These are phyloP conservation scores for Drosophila malerkotliana DNA, from an alignment of 1,140 invertebrate species.

Conservation along the genomic window DNA sequence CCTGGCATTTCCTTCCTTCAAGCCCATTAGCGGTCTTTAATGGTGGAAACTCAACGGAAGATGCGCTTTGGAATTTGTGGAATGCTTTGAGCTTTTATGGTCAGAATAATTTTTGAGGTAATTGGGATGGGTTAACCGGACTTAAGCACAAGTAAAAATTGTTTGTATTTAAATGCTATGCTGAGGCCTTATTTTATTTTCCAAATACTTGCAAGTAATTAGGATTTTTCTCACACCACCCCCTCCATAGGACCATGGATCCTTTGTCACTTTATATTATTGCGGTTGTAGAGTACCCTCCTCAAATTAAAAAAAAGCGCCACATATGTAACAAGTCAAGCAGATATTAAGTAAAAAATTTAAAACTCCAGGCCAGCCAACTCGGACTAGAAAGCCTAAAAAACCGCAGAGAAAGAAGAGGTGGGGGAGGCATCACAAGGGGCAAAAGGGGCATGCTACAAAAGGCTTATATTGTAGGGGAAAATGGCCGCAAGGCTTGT, in stretches of 20 bases:
- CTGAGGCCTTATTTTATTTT: too few relatives aligned
- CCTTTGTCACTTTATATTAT: not conserved
- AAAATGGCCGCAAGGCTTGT: slow-evolving; percentile 76
- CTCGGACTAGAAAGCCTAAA: slow-evolving; percentile 37
- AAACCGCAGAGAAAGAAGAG: slow-evolving; percentile 38
- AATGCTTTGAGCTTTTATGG: not conserved
- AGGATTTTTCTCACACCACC: not conserved
- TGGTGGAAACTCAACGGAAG: slow-evolving; percentile 1
- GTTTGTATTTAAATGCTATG: too few relatives aligned
- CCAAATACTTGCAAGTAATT: too few relatives aligned
- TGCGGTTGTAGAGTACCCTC: slow-evolving; percentile 3
- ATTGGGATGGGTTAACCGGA: not conserved
- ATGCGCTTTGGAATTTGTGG: not conserved
- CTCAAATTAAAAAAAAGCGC: slow-evolving; percentile 23
- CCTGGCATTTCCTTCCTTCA: slow-evolving; percentile 3
- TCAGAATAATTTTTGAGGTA: not conserved
- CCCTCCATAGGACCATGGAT: not conserved
- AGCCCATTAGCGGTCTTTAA: slow-evolving; percentile 23
- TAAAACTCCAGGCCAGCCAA: slow-evolving; percentile 13
- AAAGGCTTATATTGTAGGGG: slow-evolving; percentile 40
- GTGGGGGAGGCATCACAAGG: slow-evolving; percentile 1
- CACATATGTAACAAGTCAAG: slow-evolving; percentile 31
- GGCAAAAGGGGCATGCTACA: slow-evolving; percentile 10
- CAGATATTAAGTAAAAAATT: slow-evolving; percentile 26
- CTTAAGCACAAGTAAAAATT: too few relatives aligned